Conservation (phyloP, 2,797 vertebrate genomes). For the Amblyraja radiata region DNA sequence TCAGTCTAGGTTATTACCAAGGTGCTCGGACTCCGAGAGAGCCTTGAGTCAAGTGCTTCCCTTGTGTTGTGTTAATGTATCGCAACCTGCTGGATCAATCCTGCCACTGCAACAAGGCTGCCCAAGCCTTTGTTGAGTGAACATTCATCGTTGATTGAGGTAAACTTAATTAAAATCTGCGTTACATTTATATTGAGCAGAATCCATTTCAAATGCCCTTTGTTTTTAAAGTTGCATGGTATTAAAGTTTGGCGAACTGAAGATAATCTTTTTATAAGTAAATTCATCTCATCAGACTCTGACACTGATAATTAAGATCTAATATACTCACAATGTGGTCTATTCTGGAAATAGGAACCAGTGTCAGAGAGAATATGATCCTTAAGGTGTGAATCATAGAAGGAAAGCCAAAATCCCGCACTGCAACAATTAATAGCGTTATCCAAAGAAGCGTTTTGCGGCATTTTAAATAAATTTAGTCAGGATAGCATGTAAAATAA, state of each 20-base stretch:
- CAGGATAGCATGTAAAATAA: background rate
- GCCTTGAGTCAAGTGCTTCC: background rate
- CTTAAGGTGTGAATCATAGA: background rate
- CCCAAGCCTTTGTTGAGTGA: too few relatives aligned
- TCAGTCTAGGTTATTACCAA: conserved; percentile 10
- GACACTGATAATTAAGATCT: background rate
- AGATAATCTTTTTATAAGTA: background rate
- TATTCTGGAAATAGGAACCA: background rate
- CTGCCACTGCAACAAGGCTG: background rate
- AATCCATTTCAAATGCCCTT: background rate
- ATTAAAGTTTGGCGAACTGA: background rate
- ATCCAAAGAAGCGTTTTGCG: background rate
- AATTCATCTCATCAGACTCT: background rate
- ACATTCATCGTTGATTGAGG: background rate
- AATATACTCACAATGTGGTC: background rate
- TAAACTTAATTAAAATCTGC: conserved; percentile 25
- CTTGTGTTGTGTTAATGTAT: background rate
- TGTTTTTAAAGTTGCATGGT: background rate
- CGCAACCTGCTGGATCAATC: background rate
- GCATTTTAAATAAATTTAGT: background rate
- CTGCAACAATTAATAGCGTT: background rate
- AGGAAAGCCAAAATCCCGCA: background rate
- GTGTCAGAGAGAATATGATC: background rate
- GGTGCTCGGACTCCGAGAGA: background rate
- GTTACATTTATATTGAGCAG: background rate